These are phyloP conservation scores for Andricus curvator DNA, from an alignment of 2,888 invertebrate genomes.

Conservation along the genomic window DNA sequence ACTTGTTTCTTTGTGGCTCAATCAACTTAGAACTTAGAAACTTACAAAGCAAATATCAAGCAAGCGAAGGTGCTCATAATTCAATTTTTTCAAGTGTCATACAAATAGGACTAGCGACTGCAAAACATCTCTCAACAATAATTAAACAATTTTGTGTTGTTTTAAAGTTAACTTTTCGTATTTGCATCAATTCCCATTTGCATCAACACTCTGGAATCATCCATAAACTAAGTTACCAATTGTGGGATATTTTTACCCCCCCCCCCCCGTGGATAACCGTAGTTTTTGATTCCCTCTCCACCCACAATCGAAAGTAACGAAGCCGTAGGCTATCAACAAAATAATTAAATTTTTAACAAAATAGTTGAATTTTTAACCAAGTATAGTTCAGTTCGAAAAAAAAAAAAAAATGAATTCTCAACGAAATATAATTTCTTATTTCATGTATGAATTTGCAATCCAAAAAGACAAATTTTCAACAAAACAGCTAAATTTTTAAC, in stretches of 20 bases:
- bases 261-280: too few species aligned
- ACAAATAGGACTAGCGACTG: slow-evolving; percentile 57
- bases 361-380: too few species aligned
- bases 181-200: slow-evolving; percentile 61
- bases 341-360: too few species aligned
- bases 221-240: too few species aligned
- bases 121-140: slow-evolving; percentile 37
- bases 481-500: too few species aligned
- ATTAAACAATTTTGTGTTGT: background rate
- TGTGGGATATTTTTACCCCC: too few species aligned
- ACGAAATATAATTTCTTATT: too few species aligned
- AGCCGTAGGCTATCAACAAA: fast-evolving
- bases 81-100: slow-evolving; percentile 46
- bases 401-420: too few species aligned
- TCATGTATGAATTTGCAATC: too few species aligned
- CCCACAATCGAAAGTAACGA: fast-evolving
- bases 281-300: too few species aligned
- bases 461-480: too few species aligned
- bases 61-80: slow-evolving; percentile 62
- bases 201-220: slow-evolving; percentile 44
- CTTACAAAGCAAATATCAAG: slow-evolving; percentile 71
- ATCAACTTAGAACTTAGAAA: slow-evolving; percentile 53
- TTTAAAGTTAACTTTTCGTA: background rate
- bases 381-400: too few species aligned
- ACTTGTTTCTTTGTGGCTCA: slow-evolving; percentile 74